Percentiles rank a stretch among this genome's conserved stretches.
phyloP scores from a whole-genome alignment of 2,113 vertebrate species.

The Sarotherodon lohbergeri region DNA sequence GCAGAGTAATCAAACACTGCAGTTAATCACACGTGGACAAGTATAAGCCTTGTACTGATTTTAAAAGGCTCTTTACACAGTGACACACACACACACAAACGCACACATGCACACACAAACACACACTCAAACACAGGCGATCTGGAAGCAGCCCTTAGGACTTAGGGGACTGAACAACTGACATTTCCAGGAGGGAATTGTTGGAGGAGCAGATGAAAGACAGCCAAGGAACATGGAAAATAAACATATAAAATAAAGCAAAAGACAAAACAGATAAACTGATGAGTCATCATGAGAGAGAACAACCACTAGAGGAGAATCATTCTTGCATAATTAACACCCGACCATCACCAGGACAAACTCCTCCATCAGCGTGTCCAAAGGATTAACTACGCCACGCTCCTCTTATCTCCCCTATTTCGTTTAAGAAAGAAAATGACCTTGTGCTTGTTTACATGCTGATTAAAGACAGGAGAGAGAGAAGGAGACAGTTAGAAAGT shows the following conservation, averaged over 20 bases:
- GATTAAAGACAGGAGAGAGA: conserved; percentile 65
- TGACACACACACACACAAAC: not conserved
- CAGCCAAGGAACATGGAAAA: not conserved
- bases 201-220: not conserved
- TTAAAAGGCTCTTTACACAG: not conserved
- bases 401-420: conserved; percentile 67
- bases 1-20: conserved; percentile 15
- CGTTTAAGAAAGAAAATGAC: conserved; percentile 70
- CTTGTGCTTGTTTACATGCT: conserved; percentile 74
- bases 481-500: conserved; percentile 57
- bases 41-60: conserved; percentile 12
- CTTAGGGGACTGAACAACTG: not conserved
- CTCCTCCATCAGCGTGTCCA: conserved; percentile 71
- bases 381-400: conserved; percentile 69
- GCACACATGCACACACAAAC: not conserved
- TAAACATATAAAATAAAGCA: not conserved
- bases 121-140: not conserved
- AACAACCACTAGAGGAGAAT: conserved; percentile 16
- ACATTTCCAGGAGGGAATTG: not conserved
- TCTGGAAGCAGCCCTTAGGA: not conserved
- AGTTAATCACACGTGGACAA: conserved; percentile 37
- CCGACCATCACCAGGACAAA: conserved; percentile 60
- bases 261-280: conserved; percentile 20
- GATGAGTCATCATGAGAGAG: conserved; percentile 52
- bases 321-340: conserved; percentile 64